Conservation (phyloP, 2,797 vertebrate genomes). For the Molossus alvarezi region DNA sequence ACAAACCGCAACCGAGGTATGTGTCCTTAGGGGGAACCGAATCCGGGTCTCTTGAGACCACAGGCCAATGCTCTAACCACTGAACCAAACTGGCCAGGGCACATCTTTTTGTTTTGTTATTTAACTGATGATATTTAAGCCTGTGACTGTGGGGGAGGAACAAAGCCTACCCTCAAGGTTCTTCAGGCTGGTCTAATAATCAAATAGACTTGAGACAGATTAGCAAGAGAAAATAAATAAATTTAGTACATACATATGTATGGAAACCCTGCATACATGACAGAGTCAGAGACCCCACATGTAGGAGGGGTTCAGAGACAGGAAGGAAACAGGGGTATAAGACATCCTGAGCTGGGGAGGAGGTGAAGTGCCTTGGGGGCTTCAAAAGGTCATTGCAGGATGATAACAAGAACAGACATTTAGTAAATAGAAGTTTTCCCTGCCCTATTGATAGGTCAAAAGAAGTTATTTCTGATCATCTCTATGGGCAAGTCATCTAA, state of each 20-base stretch:
- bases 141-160: neutral
- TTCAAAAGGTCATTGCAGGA: neutral
- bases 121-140: constrained; percentile 1
- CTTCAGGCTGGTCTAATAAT: neutral
- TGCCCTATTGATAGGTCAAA: neutral
- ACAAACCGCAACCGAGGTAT: too few species aligned
- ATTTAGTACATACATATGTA: neutral
- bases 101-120: neutral
- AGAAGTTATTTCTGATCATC: neutral
- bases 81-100: too few species aligned
- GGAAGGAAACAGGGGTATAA: neutral
- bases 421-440: neutral
- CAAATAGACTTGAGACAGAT: neutral
- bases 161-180: neutral
- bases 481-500: neutral
- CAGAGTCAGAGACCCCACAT: neutral
- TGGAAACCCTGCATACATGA: neutral
- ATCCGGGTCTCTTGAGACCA: too few species aligned
- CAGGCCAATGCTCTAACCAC: too few species aligned
- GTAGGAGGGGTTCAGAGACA: neutral
- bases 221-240: neutral
- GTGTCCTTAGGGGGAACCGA: too few species aligned
- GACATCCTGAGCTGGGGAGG: neutral
- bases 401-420: neutral
- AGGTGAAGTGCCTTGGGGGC: neutral